phyloP scores from a whole-genome alignment of 2,113 vertebrate species.

The Tychaedon coryphoeus region DNA sequence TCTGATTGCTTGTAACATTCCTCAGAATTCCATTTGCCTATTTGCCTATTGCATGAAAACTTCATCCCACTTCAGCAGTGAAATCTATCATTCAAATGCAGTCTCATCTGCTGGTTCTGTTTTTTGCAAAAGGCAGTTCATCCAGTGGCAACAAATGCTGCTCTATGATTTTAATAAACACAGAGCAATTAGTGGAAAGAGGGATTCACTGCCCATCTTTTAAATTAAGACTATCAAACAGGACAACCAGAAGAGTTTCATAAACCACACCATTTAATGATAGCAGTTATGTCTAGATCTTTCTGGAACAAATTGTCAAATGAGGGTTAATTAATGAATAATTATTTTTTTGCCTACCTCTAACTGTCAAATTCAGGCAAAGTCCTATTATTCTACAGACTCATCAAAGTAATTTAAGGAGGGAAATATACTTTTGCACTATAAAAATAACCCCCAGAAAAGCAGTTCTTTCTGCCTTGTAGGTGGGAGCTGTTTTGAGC shows the following conservation, averaged over 20 bases:
- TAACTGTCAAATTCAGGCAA: not conserved
- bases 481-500: not conserved
- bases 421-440: not conserved
- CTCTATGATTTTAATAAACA: not conserved
- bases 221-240: slow-evolving; percentile 15
- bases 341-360: not conserved
- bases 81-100: not conserved
- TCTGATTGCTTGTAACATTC: slow-evolving; percentile 25
- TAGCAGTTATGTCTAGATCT: not conserved
- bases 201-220: not conserved
- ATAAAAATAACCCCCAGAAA: not conserved
- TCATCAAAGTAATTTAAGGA: not conserved
- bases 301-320: not conserved
- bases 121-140: not conserved
- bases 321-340: not conserved
- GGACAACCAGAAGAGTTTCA: not conserved
- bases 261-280: not conserved
- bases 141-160: not conserved
- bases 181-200: not conserved
- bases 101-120: not conserved
- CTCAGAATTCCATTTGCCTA: slow-evolving; percentile 13
- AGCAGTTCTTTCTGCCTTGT: not conserved
- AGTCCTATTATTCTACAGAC: not conserved
- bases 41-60: not conserved
- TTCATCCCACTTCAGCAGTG: not conserved